Evolutionary conservation across 2,113 vertebrate species (phyloP).

Genomic region (Lampris incognitus): DNA sequence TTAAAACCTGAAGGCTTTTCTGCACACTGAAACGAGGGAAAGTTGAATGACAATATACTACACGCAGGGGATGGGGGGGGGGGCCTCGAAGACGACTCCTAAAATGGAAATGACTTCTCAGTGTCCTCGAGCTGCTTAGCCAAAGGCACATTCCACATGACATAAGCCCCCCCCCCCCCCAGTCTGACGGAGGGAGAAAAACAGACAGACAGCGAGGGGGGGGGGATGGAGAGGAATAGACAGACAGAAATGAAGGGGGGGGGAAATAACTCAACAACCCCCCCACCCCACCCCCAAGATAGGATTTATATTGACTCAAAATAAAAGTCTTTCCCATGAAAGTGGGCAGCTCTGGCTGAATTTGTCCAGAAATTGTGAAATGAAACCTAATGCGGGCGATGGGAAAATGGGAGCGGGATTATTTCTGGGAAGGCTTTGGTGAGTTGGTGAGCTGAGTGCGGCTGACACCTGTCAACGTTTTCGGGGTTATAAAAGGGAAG

Average conservation of each 20-base stretch:
- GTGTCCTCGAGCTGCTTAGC: conserved; percentile 70
- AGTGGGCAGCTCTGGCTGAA: conserved; percentile 68
- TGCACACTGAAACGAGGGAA: conserved; percentile 60
- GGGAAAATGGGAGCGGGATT: conserved; percentile 63
- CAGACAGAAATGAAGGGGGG: conserved; percentile 30
- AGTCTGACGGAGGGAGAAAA: conserved; percentile 49
- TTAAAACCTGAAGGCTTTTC: conserved; percentile 81
- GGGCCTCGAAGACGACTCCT: conserved; percentile 33
- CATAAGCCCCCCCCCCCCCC: conserved; percentile 51
- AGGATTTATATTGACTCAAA: conserved; percentile 77
- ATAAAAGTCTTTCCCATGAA: conserved; percentile 75
- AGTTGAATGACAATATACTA: conserved; percentile 75
- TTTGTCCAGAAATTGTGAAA: conserved; percentile 74
- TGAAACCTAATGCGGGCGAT: conserved; percentile 74
- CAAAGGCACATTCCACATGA: conserved; percentile 73
- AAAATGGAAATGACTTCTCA: conserved; percentile 76
- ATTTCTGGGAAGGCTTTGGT: conserved; percentile 74
- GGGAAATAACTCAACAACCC: background rate
- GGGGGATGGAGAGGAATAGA: conserved; percentile 38
- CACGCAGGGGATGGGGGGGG: background rate
- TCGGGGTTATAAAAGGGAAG: conserved; percentile 72
- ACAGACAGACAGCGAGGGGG: conserved; percentile 31
- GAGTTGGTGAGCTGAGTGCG: conserved; percentile 71
- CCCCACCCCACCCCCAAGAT: conserved; percentile 43
- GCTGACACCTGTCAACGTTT: conserved; percentile 81